Evolutionary conservation across 1,140 invertebrate species (phyloP).

Genomic region (Bacillus rossius): DNA sequence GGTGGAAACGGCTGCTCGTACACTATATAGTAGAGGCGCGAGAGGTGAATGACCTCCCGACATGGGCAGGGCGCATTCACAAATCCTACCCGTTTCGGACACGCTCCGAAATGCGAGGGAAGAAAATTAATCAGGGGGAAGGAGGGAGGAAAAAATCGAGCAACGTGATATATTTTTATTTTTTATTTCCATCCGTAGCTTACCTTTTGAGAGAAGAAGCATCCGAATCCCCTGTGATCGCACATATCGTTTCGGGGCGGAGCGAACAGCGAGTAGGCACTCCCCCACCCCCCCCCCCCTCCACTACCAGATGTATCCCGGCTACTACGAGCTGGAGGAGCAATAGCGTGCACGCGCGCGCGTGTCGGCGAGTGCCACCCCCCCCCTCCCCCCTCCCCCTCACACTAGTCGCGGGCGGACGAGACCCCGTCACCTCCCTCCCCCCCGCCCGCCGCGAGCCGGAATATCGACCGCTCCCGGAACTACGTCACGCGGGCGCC

Average conservation of each 20-base stretch:
- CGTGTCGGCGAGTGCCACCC: neutral
- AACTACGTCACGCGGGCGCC: conserved; percentile 4
- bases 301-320: neutral
- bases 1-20: neutral
- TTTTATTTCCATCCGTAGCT: neutral
- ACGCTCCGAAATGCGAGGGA: no score
- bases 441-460: conserved; percentile 3
- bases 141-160: no score
- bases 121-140: no score
- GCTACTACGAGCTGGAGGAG: neutral
- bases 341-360: neutral
- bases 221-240: neutral
- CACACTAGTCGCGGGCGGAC: neutral
- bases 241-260: neutral
- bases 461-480: neutral
- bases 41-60: conserved; percentile 4
- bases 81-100: neutral
- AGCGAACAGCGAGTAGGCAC: neutral
- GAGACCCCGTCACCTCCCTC: neutral
- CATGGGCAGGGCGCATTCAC: neutral
- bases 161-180: no score
- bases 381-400: neutral
- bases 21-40: neutral
- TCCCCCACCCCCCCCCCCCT: neutral
- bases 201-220: conserved; percentile 9